Base-by-base conservation (phyloP, 2,888 invertebrate species). In the Odontothrips loti region DNA sequence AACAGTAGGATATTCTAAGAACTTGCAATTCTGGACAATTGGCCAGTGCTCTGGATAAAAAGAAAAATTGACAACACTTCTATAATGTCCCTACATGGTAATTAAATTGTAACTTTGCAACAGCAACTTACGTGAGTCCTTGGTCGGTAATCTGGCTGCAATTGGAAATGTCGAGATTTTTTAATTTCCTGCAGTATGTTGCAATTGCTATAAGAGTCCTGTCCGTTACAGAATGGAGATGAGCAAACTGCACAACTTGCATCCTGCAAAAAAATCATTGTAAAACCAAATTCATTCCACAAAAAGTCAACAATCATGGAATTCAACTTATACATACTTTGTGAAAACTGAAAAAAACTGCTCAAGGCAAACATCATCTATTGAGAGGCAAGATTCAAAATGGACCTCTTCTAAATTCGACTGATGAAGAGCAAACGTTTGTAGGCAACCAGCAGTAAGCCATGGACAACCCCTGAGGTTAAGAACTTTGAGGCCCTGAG, bases 191-290 rank as follows among this genome's bases (percentile, higher is more conserved):
- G 68, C 68, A 75, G 68, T 75, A 75, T 75, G n/a, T 75, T 75
- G 68, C 68, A 27, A 75, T 12, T 9, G 68, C 68, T 12, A 75
- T 27, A 75, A 75, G 68, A 9, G 68, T 75, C 23, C 68, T 23
- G 68, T 75, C 68, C 1, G 68, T 75, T 23, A 75, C 68, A 1
- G 68, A 75, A 27, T 75, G 68, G 0, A 75, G 68, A 27, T 75
- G 68, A 27, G 68, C 68, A 75, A 75, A 75, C 68, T 75, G 68
- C 12, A 75, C 68, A 23, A 75, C 68, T 27, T 75, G 68, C 68
- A 75, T 75, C 27, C 68, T 75, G 34, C 34, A 43, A 43, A 6
- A 58, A 58, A 58, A 4, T 15, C 15, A 15, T 10, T 58, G 17
- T 10, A 23, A 8, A 11, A 27, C 10, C 10, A 27, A 75, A 75